Evolutionary conservation across 2,113 vertebrate genomes (phyloP).

Genomic region (Chaetorhynchus papuensis): DNA sequence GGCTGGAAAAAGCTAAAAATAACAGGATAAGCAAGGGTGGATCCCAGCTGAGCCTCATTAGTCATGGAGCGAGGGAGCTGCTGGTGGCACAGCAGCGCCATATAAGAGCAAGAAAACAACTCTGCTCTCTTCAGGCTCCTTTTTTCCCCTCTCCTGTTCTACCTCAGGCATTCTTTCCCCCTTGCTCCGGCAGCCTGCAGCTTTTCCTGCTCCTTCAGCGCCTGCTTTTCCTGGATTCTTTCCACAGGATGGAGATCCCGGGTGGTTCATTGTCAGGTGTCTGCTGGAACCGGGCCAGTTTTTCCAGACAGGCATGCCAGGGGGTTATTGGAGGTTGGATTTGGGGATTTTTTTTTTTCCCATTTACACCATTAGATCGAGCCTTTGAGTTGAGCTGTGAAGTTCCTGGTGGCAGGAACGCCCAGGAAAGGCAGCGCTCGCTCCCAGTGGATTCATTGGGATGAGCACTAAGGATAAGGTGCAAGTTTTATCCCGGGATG

Average conservation of each 20-base stretch:
- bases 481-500: not conserved
- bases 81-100: slow-evolving; percentile 39
- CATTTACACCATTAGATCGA: not conserved
- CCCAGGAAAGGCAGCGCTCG: not conserved
- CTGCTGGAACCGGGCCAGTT: not conserved
- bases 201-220: accelerated
- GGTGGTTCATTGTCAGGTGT: not conserved
- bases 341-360: not conserved
- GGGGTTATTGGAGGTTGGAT: not conserved
- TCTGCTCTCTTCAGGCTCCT: not conserved
- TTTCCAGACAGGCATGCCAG: not conserved
- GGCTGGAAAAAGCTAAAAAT: slow-evolving; percentile 34
- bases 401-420: not conserved
- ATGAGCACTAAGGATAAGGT: not conserved
- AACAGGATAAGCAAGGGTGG: slow-evolving; percentile 44
- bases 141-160: not conserved
- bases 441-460: not conserved
- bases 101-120: slow-evolving; percentile 34
- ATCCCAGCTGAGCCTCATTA: slow-evolving; percentile 7
- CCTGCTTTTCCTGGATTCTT: not conserved
- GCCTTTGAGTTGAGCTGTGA: not conserved
- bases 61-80: slow-evolving; percentile 24
- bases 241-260: not conserved
- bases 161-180: not conserved
- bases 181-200: not conserved